These are phyloP conservation scores for Drosophila tripunctata DNA, from an alignment of 2,888 invertebrate genomes.

Conservation along the genomic window DNA sequence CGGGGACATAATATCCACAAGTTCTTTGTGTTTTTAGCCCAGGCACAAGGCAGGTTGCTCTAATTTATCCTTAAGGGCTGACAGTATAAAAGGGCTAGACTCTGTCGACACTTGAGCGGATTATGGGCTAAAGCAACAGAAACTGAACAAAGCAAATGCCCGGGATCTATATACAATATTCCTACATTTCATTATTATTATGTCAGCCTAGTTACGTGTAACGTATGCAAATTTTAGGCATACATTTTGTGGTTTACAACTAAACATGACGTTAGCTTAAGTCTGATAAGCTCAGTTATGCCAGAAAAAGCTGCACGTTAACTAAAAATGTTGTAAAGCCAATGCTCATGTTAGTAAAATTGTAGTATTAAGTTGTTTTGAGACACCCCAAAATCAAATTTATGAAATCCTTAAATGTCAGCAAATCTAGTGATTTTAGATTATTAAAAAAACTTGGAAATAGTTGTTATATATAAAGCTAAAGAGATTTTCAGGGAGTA, in stretches of 20 bases:
- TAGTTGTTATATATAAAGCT: no score
- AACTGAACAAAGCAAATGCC: conserved; percentile 28
- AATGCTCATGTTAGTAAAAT: background rate
- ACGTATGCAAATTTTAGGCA: conserved; percentile 63
- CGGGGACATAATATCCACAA: conserved; percentile 13
- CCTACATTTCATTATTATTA: conserved; percentile 15
- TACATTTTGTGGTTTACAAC: conserved; percentile 51
- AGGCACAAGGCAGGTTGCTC: conserved; percentile 57
- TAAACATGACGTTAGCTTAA: conserved; percentile 43
- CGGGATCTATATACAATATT: background rate
- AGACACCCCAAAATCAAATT: no score
- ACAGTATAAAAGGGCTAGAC: conserved; percentile 66
- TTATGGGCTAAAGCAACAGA: conserved; percentile 50
- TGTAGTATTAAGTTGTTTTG: no score
- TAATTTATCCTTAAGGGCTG: conserved; percentile 51
- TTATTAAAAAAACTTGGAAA: no score
- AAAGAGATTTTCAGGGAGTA: no score
- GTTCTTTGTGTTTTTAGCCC: conserved; percentile 25
- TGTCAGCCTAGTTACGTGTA: conserved; percentile 59
- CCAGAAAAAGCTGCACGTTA: conserved; percentile 31
- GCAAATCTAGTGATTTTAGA: no score
- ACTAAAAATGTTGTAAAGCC: background rate
- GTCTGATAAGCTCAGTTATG: conserved; percentile 33
- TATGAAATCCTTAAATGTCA: no score
- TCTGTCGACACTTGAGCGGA: conserved; percentile 65